These are phyloP conservation scores for Balearica regulorum DNA, from an alignment of 2,797 vertebrate genomes.

Conservation along the genomic window DNA sequence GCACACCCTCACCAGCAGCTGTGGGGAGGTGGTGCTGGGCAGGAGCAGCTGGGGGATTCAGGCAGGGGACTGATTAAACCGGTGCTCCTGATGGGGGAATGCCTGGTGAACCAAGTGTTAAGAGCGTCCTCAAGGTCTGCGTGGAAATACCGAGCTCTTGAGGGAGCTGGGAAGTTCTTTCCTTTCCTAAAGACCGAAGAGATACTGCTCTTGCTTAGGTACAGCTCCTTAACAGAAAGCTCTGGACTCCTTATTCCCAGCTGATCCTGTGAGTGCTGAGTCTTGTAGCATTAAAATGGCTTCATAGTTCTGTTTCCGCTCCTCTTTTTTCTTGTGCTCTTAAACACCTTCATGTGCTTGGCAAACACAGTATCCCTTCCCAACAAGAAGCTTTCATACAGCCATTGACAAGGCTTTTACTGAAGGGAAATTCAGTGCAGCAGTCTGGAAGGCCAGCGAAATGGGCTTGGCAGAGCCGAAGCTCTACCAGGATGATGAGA, in stretches of 20 bases:
- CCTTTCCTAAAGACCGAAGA: background rate
- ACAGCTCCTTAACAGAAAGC: background rate
- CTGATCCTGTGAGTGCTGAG: background rate
- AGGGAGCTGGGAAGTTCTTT: background rate
- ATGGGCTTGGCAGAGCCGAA: background rate
- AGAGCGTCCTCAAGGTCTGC: background rate
- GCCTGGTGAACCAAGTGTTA: background rate
- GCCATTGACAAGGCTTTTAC: background rate
- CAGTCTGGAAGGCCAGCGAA: background rate
- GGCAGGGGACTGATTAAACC: background rate
- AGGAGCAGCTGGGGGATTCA: conserved; percentile 14
- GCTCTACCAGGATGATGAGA: conserved; percentile 8
- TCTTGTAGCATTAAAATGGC: background rate
- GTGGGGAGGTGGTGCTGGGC: background rate
- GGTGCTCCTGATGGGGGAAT: background rate
- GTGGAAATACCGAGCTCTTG: background rate
- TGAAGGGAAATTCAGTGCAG: background rate
- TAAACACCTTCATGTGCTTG: background rate
- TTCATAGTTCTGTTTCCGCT: background rate
- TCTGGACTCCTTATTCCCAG: background rate
- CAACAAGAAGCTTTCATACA: background rate
- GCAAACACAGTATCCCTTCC: background rate
- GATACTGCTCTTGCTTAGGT: background rate
- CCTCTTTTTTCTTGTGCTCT: background rate
- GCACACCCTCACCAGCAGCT: background rate